Evolutionary conservation across 2,797 vertebrate genomes (phyloP).

Genomic region (Darevskia nairensis): DNA sequence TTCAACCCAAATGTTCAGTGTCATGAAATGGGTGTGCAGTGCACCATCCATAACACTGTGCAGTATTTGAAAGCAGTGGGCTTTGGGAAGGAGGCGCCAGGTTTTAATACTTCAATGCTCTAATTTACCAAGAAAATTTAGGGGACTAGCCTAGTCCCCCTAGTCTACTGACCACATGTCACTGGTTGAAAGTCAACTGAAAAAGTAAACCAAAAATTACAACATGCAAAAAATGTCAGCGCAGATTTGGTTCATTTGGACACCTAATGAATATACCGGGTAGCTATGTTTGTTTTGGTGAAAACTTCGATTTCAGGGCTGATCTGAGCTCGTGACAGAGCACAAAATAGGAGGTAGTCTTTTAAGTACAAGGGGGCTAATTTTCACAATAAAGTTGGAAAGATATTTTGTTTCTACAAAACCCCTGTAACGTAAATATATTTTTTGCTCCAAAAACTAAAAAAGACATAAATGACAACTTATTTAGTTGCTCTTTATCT

Average conservation of each 20-base stretch:
- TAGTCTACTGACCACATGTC: too few relatives aligned
- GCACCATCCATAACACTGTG: neutral
- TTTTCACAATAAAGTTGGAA: neutral
- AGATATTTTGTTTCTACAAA: slow-evolving; percentile 7
- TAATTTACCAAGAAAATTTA: too few relatives aligned
- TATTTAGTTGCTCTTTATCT: slow-evolving; percentile 9
- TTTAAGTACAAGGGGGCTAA: neutral
- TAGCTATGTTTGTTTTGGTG: neutral
- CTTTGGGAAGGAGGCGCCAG: too few relatives aligned
- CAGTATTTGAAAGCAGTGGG: too few relatives aligned
- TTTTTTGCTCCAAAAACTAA: slow-evolving; percentile 1
- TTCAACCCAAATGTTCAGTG: neutral
- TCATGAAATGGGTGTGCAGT: neutral
- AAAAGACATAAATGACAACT: slow-evolving; percentile 15
- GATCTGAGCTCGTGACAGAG: neutral
- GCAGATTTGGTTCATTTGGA: neutral
- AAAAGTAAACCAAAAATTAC: neutral
- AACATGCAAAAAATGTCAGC: neutral
- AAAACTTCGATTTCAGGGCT: neutral
- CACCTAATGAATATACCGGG: neutral
- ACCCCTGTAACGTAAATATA: slow-evolving; percentile 25
- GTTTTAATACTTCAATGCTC: too few relatives aligned
- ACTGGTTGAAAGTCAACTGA: neutral
- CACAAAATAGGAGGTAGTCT: neutral
- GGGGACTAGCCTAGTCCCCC: too few relatives aligned